Evolutionary conservation across 2,797 vertebrate species (phyloP).

Genomic region (Eulemur mongoz): DNA sequence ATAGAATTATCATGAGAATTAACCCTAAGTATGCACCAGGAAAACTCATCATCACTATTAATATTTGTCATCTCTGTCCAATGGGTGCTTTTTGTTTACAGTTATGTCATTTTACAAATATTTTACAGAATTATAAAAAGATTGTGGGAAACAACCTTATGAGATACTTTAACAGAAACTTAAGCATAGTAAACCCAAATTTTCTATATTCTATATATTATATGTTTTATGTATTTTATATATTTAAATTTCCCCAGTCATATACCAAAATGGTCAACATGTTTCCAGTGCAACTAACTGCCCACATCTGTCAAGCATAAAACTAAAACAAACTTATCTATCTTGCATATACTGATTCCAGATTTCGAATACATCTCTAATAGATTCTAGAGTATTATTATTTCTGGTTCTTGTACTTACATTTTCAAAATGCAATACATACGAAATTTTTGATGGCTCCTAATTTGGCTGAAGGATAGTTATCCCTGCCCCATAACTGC

Average conservation of each 20-base stretch:
- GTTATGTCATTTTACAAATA: background rate
- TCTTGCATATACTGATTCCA: background rate
- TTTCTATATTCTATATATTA: background rate
- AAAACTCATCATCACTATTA: background rate
- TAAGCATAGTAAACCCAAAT: background rate
- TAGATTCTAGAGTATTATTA: background rate
- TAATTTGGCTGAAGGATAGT: background rate
- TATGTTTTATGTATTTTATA: background rate
- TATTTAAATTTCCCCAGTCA: background rate
- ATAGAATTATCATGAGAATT: background rate
- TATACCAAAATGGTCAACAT: background rate
- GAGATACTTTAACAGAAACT: background rate
- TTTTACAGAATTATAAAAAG: background rate
- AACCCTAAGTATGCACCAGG: background rate
- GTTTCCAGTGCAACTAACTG: background rate
- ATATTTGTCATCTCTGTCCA: background rate
- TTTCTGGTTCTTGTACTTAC: background rate
- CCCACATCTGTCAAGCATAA: background rate
- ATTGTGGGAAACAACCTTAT: background rate
- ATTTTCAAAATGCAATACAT: background rate
- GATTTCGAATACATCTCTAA: background rate
- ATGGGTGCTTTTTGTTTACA: background rate
- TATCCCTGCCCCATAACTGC: background rate
- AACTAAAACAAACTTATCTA: background rate
- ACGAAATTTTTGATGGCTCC: background rate